These are phyloP conservation scores for Acanthosepion pharaonis DNA, from an alignment of 2,888 invertebrate genomes.

Conservation along the genomic window DNA sequence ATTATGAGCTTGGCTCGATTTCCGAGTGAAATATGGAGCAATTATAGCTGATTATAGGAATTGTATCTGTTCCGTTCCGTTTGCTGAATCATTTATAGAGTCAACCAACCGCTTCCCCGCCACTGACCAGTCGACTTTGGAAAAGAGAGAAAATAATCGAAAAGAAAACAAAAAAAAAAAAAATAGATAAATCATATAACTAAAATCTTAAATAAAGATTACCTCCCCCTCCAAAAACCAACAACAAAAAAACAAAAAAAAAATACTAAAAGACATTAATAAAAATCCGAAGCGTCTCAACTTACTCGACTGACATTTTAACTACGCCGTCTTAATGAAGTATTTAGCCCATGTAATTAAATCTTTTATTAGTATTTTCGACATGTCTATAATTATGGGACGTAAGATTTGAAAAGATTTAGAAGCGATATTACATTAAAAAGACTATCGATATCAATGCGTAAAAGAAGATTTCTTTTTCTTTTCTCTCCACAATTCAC, in stretches of 20 bases:
- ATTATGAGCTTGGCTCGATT: background rate
- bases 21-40: background rate
- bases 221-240: too few species aligned
- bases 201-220: too few species aligned
- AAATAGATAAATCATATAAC: too few species aligned
- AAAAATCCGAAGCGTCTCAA: background rate
- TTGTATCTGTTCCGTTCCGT: background rate
- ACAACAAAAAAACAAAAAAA: too few species aligned
- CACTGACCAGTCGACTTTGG: too few species aligned
- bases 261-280: too few species aligned
- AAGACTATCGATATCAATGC: background rate
- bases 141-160: too few species aligned
- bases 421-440: background rate
- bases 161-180: too few species aligned
- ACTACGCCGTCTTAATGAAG: background rate
- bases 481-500: background rate
- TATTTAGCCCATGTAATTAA: background rate
- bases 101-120: too few species aligned
- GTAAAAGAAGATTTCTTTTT: background rate
- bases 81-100: background rate
- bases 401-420: background rate
- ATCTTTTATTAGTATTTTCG: conserved; percentile 9
- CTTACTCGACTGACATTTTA: background rate
- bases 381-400: conserved; percentile 4
- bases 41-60: background rate